A percentile compares a stretch with the other conserved stretches of the same genome.
Conservation (phyloP, 1,140 invertebrate species). For the Eumaeus atala region DNA sequence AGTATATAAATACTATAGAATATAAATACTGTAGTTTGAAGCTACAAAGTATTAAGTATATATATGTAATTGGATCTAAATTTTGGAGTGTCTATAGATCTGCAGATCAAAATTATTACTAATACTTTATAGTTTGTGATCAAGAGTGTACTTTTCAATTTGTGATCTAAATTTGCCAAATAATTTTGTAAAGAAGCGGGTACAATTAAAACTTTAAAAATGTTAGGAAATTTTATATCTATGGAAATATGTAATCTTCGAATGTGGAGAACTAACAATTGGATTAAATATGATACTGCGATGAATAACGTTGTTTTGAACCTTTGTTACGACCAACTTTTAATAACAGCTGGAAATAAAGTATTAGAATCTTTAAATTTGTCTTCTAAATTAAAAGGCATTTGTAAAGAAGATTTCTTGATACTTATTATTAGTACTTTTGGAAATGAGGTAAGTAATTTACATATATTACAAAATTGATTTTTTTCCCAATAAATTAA, state of each 20-base stretch:
- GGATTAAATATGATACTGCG: slow-evolving; percentile 39
- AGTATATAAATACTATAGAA: too few species aligned
- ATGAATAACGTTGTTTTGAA: slow-evolving; percentile 27
- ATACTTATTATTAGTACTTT: slow-evolving; percentile 35
- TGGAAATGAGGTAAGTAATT: slow-evolving; percentile 31
- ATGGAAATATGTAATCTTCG: slow-evolving; percentile 47
- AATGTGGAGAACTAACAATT: slow-evolving; percentile 38
- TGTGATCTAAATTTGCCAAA: too few species aligned
- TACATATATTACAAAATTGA: slow-evolving; percentile 3
- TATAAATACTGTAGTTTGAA: too few species aligned
- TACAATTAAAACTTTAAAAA: not conserved
- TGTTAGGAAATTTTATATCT: slow-evolving; percentile 17
- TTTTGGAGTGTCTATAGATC: too few species aligned
- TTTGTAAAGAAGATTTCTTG: slow-evolving; percentile 54
- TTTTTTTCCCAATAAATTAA: not conserved
- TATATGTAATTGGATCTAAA: too few species aligned
- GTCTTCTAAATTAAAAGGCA: slow-evolving; percentile 48
- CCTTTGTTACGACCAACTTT: slow-evolving; percentile 48
- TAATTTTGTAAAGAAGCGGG: not conserved
- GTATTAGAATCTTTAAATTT: slow-evolving; percentile 51
- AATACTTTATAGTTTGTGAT: too few species aligned
- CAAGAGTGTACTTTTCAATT: too few species aligned
- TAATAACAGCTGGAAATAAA: slow-evolving; percentile 40
- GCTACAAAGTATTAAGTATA: too few species aligned
- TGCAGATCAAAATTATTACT: too few species aligned